Conservation (phyloP, 2,888 invertebrate species). For the Formica aserva region DNA sequence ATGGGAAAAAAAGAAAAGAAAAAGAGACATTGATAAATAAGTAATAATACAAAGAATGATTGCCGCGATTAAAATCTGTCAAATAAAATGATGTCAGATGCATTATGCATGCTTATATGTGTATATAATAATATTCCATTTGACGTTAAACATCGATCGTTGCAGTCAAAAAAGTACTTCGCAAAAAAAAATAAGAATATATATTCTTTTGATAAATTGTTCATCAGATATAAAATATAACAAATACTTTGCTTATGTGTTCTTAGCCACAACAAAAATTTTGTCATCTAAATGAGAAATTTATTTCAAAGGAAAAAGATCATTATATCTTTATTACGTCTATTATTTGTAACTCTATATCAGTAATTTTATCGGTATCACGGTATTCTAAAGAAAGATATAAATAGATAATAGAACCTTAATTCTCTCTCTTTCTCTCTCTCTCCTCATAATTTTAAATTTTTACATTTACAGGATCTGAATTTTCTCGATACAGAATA, state of each 20-base stretch:
- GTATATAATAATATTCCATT: neutral
- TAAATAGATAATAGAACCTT: neutral
- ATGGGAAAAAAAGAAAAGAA: neutral
- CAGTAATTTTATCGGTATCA: neutral
- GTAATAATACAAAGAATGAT: neutral
- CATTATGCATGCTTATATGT: conserved; percentile 14
- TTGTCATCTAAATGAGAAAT: neutral
- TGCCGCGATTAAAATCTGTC: neutral
- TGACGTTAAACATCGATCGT: conserved; percentile 1
- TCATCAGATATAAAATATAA: neutral
- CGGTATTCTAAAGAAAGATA: neutral
- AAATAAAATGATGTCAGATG: neutral
- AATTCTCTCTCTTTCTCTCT: neutral
- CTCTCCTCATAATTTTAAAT: neutral
- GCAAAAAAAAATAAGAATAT: neutral
- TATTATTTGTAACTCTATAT: neutral
- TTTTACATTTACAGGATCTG: neutral
- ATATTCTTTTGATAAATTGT: neutral
- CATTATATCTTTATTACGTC: neutral
- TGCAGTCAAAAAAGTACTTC: neutral
- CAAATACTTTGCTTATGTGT: neutral
- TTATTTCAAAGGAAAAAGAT: neutral
- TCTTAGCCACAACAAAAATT: neutral
- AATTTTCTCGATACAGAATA: neutral
- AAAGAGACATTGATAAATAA: neutral